Evolutionary conservation across 2,888 invertebrate genomes (phyloP).

Genomic region (Ophonus ardosiacus): DNA sequence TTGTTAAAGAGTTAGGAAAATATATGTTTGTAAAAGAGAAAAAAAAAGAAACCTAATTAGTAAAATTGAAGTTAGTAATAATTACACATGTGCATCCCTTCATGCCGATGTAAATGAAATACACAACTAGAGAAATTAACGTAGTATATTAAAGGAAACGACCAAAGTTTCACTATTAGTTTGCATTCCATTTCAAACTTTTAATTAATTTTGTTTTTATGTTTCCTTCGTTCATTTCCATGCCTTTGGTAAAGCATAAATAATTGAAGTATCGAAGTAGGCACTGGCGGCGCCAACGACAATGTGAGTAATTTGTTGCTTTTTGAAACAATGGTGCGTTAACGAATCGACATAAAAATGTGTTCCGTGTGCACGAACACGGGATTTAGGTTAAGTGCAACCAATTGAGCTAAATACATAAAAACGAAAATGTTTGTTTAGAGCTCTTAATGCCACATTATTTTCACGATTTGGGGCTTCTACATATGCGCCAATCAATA

Average conservation of each 20-base stretch:
- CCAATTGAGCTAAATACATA: constrained; percentile 32
- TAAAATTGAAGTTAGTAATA: not conserved
- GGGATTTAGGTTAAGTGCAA: constrained; percentile 11
- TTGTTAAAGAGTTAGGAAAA: not conserved
- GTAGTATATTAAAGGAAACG: constrained; percentile 26
- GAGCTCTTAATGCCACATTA: constrained; percentile 6
- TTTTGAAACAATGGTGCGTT: constrained; percentile 4
- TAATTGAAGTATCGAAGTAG: constrained; percentile 10
- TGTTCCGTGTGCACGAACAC: constrained; percentile 2
- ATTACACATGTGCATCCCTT: not conserved
- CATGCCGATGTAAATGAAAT: constrained; percentile 2
- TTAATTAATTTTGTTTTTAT: constrained; percentile 42
- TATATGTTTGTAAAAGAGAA: not conserved
- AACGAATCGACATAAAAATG: constrained; percentile 8
- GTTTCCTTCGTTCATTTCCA: constrained; percentile 8
- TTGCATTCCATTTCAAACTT: constrained; percentile 36
- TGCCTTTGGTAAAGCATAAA: constrained; percentile 32
- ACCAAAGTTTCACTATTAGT: constrained; percentile 36
- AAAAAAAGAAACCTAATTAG: not conserved
- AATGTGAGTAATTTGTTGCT: constrained; percentile 15
- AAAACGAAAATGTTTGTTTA: constrained; percentile 28
- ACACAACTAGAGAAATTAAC: constrained; percentile 6
- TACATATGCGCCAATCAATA: constrained; percentile 7
- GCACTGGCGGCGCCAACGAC: no score
- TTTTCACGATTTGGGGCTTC: not conserved